Base-by-base conservation (phyloP, 37 sponge, comb jelly and placozoan genomes). In the Chondrilla cf. caribensis region DNA sequence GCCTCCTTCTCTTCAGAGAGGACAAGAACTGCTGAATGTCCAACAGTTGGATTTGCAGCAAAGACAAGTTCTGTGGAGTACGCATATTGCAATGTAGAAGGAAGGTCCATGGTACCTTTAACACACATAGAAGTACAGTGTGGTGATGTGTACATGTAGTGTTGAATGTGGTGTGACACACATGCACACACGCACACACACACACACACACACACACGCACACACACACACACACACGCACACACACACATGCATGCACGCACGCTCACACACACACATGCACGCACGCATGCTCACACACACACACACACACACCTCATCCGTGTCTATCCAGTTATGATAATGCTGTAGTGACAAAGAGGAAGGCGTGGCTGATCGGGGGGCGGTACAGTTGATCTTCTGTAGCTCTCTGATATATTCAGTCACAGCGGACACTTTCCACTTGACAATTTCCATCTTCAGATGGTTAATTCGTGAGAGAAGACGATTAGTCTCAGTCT, bases 401-500 rank as follows among this genome's bases (percentile, higher is more conserved):
- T 73, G 43, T 2, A 73, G 44, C 24, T 39, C 18, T 42, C 24
- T 2, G 44, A 73, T 73, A 0, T 36, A 18, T 1, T 73, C 6
- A 40, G 44, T 1, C 18, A 73, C 76, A 43, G 8, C 7, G 0
- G 31, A n/a, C 38, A 73, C 40, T 43, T 73, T 73, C 42, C 41
- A 38, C 22, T 19, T 39, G 0, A 73, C 41, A 1, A 73, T 40
- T 22, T 39, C 25, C 11, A 40, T 31, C 1, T 73, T 73, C 11
- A 73, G 76, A 21, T 73, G 38, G 36, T 42, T 73, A 3, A 73
- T 73, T 21, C 41, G 76, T 1, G 44, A 73, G 24, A 73, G 76
- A 14, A 73, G 44, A 5, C 36, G 76, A 37, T 40, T 24, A 2
- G 76, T 73, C 43, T 73, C 76, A 25, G 76, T 43, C 44, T 39